Conservation (phyloP, 2,797 vertebrate genomes). For the Acanthopagrus latus region DNA sequence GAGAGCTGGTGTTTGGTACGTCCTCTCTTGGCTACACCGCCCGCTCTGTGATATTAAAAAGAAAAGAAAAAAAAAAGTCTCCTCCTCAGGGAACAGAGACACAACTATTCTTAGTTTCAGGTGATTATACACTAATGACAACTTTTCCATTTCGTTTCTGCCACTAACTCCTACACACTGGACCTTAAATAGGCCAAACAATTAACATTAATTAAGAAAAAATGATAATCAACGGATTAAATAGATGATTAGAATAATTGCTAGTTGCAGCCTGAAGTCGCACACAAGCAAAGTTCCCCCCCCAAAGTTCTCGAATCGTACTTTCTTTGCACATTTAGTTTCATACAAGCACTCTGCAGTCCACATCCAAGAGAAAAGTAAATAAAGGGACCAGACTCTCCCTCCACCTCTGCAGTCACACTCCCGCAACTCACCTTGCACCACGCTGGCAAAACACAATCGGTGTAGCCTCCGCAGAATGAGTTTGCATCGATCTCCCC, state of each 20-base stretch:
- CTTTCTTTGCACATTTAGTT: conserved; percentile 6
- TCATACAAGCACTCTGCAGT: conserved; percentile 4
- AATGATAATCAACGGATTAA: conserved; percentile 12
- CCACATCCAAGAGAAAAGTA: conserved; percentile 32
- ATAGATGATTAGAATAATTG: neutral
- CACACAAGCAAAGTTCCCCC: neutral
- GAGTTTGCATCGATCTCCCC: conserved; percentile 78
- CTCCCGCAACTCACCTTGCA: conserved; percentile 32
- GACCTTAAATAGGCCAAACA: neutral
- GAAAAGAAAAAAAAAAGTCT: too few species aligned
- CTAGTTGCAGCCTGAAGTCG: neutral
- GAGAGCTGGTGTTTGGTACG: too few species aligned
- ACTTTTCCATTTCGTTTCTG: too few species aligned
- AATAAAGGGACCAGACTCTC: conserved; percentile 26
- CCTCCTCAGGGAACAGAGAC: too few species aligned
- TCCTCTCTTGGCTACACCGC: too few species aligned
- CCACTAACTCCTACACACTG: too few species aligned
- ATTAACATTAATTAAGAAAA: conserved; percentile 2
- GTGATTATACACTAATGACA: too few species aligned
- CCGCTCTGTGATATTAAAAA: too few species aligned
- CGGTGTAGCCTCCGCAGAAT: conserved; percentile 61
- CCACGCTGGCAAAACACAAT: conserved; percentile 61
- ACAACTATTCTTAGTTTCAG: too few species aligned
- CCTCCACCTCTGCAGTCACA: conserved; percentile 24
- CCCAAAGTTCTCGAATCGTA: neutral